These are phyloP conservation scores for Brachymystax lenok DNA, from an alignment of 2,797 vertebrate species.

Conservation along the genomic window DNA sequence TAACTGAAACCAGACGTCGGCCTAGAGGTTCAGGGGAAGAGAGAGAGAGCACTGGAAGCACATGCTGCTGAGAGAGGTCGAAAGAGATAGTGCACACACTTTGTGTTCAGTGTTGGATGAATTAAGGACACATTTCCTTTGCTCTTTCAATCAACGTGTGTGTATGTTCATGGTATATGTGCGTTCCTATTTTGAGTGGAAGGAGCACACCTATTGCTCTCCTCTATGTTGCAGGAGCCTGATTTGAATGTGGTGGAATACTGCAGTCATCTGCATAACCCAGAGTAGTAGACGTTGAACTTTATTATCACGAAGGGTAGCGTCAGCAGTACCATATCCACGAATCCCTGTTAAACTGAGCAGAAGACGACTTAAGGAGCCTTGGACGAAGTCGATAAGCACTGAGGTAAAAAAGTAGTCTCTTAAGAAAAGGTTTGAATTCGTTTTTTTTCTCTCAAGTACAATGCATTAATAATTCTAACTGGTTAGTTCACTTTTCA, in stretches of 20 bases:
- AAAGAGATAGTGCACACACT: neutral
- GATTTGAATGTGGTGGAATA: neutral
- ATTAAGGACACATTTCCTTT: neutral
- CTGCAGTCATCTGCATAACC: conserved; percentile 6
- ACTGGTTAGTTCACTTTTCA: neutral
- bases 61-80: neutral
- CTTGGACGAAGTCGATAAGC: too few species aligned
- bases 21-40: neutral
- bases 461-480: neutral
- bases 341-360: neutral
- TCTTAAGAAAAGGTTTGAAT: neutral
- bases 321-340: neutral
- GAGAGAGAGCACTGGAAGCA: neutral
- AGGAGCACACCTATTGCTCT: neutral
- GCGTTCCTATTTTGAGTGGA: neutral
- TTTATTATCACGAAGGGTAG: neutral
- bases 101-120: neutral
- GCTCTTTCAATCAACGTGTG: neutral
- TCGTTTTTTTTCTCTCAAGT: neutral
- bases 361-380: neutral
- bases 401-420: neutral
- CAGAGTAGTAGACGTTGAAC: neutral
- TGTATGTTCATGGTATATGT: neutral
- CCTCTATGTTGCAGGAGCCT: neutral
- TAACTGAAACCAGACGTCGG: neutral